phyloP scores from a whole-genome alignment of 2,797 vertebrate genomes.

The Enteromius viviparus region DNA sequence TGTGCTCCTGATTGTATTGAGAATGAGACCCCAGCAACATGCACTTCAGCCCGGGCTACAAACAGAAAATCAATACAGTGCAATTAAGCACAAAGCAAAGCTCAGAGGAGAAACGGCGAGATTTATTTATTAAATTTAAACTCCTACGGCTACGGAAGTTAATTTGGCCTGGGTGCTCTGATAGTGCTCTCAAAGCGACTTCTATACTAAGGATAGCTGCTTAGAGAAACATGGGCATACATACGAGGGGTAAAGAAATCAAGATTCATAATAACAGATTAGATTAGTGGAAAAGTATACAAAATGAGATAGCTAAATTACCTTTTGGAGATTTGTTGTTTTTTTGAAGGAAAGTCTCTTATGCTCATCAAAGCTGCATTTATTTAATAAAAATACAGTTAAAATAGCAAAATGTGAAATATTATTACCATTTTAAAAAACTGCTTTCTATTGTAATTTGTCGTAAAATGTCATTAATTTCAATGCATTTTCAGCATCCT shows the following conservation, averaged over 20 bases:
- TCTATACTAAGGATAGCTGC: neutral
- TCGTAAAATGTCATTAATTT: neutral
- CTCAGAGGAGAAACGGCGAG: conserved; percentile 72
- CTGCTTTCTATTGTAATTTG: neutral
- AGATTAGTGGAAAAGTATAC: neutral
- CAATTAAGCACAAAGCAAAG: conserved; percentile 81
- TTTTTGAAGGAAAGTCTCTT: neutral
- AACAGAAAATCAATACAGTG: conserved; percentile 79
- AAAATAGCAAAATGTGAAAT: neutral
- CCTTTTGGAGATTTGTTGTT: neutral
- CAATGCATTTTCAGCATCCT: neutral
- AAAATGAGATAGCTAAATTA: neutral
- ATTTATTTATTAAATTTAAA: conserved; percentile 78
- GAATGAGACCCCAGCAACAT: conserved; percentile 72
- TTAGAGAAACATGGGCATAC: neutral
- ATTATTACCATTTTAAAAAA: too few species aligned
- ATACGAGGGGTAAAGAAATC: neutral
- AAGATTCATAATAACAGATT: neutral
- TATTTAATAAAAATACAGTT: neutral
- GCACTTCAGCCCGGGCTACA: conserved; percentile 61
- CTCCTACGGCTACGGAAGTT: conserved; percentile 65
- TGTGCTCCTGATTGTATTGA: conserved; percentile 78
- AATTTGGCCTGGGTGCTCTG: conserved; percentile 74
- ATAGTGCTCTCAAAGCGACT: conserved; percentile 67
- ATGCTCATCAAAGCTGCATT: neutral